These are phyloP conservation scores for Nothobranchius kuhntae DNA, from an alignment of 2,113 vertebrate genomes.

Conservation along the genomic window DNA sequence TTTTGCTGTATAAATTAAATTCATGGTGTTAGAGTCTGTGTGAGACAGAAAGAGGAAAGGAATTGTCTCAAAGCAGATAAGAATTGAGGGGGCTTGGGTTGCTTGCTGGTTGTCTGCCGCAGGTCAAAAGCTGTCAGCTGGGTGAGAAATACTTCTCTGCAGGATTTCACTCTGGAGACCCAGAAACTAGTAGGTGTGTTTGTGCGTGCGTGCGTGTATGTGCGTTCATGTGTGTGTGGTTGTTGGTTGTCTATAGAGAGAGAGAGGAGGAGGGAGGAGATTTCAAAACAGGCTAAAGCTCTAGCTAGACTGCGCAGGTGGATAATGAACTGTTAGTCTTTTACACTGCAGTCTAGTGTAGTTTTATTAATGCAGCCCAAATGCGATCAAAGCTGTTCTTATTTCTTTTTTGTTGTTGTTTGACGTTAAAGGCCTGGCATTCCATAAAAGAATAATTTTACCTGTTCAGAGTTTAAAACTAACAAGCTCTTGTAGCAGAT, in stretches of 20 bases:
- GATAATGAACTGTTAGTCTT: too few species aligned
- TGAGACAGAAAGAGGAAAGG: background rate
- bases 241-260: background rate
- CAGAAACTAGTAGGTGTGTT: conserved; percentile 15
- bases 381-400: too few species aligned
- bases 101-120: conserved; percentile 46
- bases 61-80: conserved; percentile 29
- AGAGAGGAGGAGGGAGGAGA: background rate
- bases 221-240: conserved; percentile 1
- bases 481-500: too few species aligned
- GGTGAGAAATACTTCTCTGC: conserved; percentile 54
- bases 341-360: too few species aligned
- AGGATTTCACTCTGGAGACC: conserved; percentile 40
- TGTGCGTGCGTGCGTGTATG: conserved; percentile 13
- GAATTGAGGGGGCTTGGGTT: conserved; percentile 11
- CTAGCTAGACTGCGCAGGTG: too few species aligned
- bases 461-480: too few species aligned
- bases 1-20: conserved; percentile 21
- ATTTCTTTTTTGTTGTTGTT: too few species aligned
- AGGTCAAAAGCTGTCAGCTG: conserved; percentile 63
- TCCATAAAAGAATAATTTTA: too few species aligned
- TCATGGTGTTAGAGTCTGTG: background rate
- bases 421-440: too few species aligned
- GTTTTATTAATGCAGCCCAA: too few species aligned
- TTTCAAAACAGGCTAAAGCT: too few species aligned